Conservation (phyloP, 2,888 invertebrate genomes). For the Tanypteryx hageni region DNA sequence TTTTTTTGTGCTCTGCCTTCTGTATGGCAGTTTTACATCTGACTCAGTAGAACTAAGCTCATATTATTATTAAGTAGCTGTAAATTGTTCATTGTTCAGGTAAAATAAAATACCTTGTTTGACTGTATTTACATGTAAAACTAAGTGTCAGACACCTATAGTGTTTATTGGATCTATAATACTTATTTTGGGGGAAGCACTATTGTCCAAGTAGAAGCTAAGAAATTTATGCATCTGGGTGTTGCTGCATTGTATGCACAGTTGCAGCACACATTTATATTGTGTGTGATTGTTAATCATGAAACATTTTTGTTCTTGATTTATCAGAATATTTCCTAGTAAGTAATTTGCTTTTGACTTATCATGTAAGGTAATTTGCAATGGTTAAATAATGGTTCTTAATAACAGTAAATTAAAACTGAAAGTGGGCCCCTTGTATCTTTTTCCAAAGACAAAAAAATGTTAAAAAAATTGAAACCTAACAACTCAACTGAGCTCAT, state of each 20-base stretch:
- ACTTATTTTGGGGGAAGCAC: constrained; percentile 65
- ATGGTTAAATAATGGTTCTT: constrained; percentile 64
- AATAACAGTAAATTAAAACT: constrained; percentile 64
- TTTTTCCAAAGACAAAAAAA: constrained; percentile 57
- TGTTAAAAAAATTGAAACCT: constrained; percentile 63
- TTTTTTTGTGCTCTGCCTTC: constrained; percentile 54
- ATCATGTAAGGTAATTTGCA: constrained; percentile 63
- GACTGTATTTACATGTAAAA: constrained; percentile 66
- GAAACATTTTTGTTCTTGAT: constrained; percentile 63
- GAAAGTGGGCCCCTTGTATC: constrained; percentile 64
- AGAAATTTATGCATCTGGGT: constrained; percentile 65
- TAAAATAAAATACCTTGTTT: constrained; percentile 65
- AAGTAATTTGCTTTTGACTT: constrained; percentile 64
- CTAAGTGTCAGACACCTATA: constrained; percentile 65
- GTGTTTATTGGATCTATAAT: constrained; percentile 65
- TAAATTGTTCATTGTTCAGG: constrained; percentile 65
- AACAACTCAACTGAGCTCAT: constrained; percentile 64
- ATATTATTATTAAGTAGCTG: constrained; percentile 65
- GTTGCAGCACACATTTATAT: constrained; percentile 60
- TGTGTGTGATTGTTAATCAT: constrained; percentile 64
- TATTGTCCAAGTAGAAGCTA: constrained; percentile 65
- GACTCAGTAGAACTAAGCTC: constrained; percentile 65
- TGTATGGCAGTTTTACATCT: constrained; percentile 63
- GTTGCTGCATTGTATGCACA: constrained; percentile 64
- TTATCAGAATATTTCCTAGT: constrained; percentile 62